Conservation (phyloP, 2,797 vertebrate genomes). For the Carduelis carduelis region DNA sequence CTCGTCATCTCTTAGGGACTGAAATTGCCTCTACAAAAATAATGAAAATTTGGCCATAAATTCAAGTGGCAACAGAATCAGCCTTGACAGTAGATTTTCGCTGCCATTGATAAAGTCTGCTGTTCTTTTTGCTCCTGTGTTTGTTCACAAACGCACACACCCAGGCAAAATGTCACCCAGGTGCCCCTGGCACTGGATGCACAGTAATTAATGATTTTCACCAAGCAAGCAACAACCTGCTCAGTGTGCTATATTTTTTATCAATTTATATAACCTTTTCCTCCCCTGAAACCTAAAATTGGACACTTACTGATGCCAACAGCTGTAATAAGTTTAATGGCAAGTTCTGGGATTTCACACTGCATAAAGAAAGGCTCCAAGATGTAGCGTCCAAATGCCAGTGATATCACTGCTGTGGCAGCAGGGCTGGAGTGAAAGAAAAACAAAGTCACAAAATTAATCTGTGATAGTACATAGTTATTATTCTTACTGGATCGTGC, state of each 20-base stretch:
- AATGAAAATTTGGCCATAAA: slow-evolving; percentile 1
- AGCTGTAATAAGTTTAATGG: slow-evolving; percentile 88
- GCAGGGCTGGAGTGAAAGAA: slow-evolving; percentile 81
- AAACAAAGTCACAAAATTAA: background rate
- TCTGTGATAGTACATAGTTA: background rate
- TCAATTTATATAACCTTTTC: background rate
- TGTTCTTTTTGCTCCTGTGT: background rate
- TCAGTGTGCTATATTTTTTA: background rate
- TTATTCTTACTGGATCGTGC: background rate
- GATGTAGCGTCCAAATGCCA: slow-evolving; percentile 94
- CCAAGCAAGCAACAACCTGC: background rate
- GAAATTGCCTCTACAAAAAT: slow-evolving; percentile 30
- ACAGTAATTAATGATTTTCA: background rate
- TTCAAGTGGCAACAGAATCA: slow-evolving; percentile 10
- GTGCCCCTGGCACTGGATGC: background rate
- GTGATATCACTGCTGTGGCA: slow-evolving; percentile 88
- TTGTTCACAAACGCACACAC: background rate
- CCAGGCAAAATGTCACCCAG: background rate
- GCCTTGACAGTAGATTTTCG: background rate
- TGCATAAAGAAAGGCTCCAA: slow-evolving; percentile 95
- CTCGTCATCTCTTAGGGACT: background rate
- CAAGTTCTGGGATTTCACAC: slow-evolving; percentile 86
- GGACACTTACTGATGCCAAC: slow-evolving; percentile 88
- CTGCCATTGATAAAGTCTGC: background rate
- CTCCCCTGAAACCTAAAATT: background rate